Evolutionary conservation across 1,140 invertebrate species (phyloP).

Genomic region (Battus philenor): DNA sequence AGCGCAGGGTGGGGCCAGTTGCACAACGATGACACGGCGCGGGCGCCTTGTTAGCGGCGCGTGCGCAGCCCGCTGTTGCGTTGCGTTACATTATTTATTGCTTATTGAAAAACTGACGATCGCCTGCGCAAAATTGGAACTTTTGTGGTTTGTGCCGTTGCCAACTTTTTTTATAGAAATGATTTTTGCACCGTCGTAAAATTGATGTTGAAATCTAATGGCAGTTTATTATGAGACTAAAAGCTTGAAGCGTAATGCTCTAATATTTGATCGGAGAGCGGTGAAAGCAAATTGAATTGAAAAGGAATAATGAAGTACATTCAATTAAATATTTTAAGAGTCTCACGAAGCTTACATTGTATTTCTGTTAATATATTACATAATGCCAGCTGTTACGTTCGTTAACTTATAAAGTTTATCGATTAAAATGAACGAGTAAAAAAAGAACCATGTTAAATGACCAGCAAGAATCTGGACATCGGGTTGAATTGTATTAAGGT

Average conservation of each 20-base stretch:
- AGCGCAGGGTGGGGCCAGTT: conserved; percentile 62
- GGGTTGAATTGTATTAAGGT: too few relatives aligned
- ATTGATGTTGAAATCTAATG: conserved; percentile 11
- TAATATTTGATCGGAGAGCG: neutral
- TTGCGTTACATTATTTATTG: conserved; percentile 69
- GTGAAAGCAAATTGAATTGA: too few relatives aligned
- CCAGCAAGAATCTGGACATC: too few relatives aligned
- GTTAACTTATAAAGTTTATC: too few relatives aligned
- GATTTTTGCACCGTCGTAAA: conserved; percentile 21
- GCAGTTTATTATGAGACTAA: conserved; percentile 25
- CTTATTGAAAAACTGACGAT: conserved; percentile 68
- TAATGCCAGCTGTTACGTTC: too few relatives aligned
- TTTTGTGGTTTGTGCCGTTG: conserved; percentile 32
- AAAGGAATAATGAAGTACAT: too few relatives aligned
- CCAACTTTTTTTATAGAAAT: conserved; percentile 21
- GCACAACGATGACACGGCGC: conserved; percentile 64
- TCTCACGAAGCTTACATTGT: too few relatives aligned
- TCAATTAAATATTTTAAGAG: too few relatives aligned
- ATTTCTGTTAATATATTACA: too few relatives aligned
- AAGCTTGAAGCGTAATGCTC: conserved; percentile 2
- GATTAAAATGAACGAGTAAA: too few relatives aligned
- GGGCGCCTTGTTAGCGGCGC: conserved; percentile 62
- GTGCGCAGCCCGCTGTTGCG: conserved; percentile 60
- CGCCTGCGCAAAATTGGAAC: conserved; percentile 46
- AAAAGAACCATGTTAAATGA: too few relatives aligned